phyloP scores from a whole-genome alignment of 1,140 invertebrate genomes.

The Caerostris extrusa region DNA sequence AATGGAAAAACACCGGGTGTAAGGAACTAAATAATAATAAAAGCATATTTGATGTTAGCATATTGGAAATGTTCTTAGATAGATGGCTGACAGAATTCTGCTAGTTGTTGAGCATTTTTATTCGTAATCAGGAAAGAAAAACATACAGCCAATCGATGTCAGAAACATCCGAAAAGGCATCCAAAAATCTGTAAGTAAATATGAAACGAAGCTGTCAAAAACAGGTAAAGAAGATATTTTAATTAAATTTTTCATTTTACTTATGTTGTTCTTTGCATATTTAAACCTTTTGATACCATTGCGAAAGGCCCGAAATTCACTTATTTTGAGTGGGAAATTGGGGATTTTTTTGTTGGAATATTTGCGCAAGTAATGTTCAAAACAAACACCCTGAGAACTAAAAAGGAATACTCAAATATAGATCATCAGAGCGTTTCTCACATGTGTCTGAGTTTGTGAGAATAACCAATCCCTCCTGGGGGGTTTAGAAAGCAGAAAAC shows the following conservation, averaged over 20 bases:
- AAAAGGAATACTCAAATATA: slow-evolving; percentile 33
- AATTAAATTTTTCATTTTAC: background rate
- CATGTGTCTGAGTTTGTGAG: background rate
- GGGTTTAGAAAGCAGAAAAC: background rate
- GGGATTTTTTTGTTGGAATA: background rate
- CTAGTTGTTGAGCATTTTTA: too few species aligned
- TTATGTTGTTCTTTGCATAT: background rate
- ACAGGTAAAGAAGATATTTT: background rate
- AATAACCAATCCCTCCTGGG: slow-evolving; percentile 15
- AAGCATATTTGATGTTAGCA: too few species aligned
- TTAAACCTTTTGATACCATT: background rate
- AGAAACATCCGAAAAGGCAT: too few species aligned
- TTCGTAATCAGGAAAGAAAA: too few species aligned
- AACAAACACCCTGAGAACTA: background rate
- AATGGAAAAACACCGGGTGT: too few species aligned
- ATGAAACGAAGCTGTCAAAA: too few species aligned
- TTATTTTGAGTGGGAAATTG: background rate
- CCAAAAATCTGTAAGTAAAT: too few species aligned
- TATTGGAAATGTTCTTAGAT: too few species aligned
- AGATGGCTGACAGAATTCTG: too few species aligned
- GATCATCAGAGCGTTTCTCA: slow-evolving; percentile 16
- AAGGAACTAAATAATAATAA: too few species aligned
- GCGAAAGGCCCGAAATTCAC: background rate
- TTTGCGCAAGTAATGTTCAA: background rate
- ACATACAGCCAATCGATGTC: too few species aligned